phyloP scores from a whole-genome alignment of 2,797 vertebrate genomes.

The Coracias cyanogaster region DNA sequence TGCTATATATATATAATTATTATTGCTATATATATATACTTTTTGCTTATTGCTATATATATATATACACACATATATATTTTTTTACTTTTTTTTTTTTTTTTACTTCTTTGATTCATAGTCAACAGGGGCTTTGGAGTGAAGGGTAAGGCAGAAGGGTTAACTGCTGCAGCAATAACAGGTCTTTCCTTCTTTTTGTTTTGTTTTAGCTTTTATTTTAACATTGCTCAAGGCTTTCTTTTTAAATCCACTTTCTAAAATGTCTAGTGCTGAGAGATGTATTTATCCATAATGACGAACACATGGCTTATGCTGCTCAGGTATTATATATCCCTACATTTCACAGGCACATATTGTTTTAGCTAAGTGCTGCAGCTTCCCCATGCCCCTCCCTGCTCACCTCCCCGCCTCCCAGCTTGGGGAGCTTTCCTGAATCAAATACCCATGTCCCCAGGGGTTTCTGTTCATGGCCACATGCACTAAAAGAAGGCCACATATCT shows the following conservation, averaged over 20 bases:
- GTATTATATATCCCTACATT: constrained; percentile 18
- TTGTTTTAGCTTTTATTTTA: background rate
- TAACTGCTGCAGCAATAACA: constrained; percentile 10
- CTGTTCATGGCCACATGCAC: background rate
- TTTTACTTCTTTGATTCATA: background rate
- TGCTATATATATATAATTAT: background rate
- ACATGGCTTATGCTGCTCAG: constrained; percentile 21
- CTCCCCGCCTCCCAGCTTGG: background rate
- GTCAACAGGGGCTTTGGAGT: background rate
- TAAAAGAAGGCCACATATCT: constrained; percentile 1
- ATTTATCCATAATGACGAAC: constrained; percentile 46
- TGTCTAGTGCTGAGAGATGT: constrained; percentile 25
- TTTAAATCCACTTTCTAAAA: constrained; percentile 28
- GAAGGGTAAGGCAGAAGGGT: background rate
- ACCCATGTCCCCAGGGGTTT: background rate
- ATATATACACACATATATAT: too few relatives aligned
- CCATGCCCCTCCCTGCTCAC: too few relatives aligned
- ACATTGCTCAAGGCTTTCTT: background rate
- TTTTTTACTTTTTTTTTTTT: background rate
- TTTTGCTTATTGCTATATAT: too few relatives aligned
- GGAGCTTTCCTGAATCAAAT: constrained; percentile 13
- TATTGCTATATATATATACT: too few relatives aligned
- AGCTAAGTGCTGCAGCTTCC: background rate
- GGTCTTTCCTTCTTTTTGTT: constrained; percentile 2
- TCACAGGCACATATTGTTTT: constrained; percentile 25